A percentile compares a stretch with the other conserved stretches of the same genome.
Conservation (phyloP, 92 coral and sea anemone species). For the Chrysogorgia sp. region DNA sequence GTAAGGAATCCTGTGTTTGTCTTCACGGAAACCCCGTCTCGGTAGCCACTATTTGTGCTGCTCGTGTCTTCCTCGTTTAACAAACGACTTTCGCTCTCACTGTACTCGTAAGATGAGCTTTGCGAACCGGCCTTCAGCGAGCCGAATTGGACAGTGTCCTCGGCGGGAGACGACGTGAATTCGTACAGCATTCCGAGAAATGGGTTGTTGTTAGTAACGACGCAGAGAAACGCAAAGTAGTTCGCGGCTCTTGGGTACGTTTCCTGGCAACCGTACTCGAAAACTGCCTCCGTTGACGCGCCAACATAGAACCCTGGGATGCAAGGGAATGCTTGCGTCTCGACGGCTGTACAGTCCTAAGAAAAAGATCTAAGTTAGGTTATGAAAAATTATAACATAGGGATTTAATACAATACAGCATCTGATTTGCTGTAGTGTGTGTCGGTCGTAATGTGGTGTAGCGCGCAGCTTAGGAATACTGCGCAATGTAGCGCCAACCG, state of each 20-base stretch:
- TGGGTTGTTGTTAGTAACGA: conserved; percentile 85
- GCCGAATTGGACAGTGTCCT: conserved; percentile 5
- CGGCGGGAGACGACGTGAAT: conserved; percentile 63
- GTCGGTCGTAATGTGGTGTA: too few relatives aligned
- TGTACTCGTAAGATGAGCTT: conserved; percentile 10
- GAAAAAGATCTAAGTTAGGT: background rate
- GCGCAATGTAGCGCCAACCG: too few relatives aligned
- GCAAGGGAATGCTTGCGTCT: conserved; percentile 67
- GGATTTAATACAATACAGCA: too few relatives aligned
- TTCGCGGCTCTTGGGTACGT: conserved; percentile 82
- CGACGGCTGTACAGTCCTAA: conserved; percentile 23
- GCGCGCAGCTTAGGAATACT: too few relatives aligned
- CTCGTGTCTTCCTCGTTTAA: conserved; percentile 52
- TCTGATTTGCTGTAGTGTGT: too few relatives aligned
- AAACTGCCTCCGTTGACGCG: conserved; percentile 68
- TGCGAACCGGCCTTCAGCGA: background rate
- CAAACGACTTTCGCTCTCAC: conserved; percentile 20
- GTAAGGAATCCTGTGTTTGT: conserved; percentile 80
- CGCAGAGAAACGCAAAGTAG: conserved; percentile 83
- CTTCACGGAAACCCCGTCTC: conserved; percentile 72
- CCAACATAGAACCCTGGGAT: conserved; percentile 86
- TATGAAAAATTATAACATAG: background rate
- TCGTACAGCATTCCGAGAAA: conserved; percentile 81
- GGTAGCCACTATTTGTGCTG: conserved; percentile 58
- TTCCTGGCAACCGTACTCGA: conserved; percentile 95